phyloP scores from a whole-genome alignment of 2,113 vertebrate genomes.

The Petrocephalus zakoni region DNA sequence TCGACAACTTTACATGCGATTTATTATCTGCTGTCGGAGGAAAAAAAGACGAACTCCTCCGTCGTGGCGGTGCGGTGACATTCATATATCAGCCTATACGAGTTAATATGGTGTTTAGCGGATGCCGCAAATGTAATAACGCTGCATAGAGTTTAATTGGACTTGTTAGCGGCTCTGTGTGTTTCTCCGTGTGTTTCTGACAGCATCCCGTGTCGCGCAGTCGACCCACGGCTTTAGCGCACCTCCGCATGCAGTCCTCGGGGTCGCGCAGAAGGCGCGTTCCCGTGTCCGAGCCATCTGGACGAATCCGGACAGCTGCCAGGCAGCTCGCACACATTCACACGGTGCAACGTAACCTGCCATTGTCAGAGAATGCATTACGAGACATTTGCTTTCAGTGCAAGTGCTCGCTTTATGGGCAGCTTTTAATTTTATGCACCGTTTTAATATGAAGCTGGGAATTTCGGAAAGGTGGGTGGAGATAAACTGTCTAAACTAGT shows the following conservation, averaged over 20 bases:
- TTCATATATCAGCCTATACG: constrained; percentile 29
- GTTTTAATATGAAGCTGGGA: background rate
- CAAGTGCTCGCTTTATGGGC: background rate
- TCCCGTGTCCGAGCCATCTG: background rate
- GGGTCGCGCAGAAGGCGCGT: background rate
- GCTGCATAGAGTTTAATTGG: background rate
- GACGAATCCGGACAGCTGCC: background rate
- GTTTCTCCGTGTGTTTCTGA: background rate
- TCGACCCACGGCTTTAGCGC: background rate
- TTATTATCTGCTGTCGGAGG: background rate
- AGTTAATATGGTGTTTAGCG: constrained; percentile 27
- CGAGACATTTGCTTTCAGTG: background rate
- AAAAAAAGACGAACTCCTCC: background rate
- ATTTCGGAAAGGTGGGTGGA: background rate
- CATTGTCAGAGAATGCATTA: background rate
- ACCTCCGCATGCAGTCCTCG: background rate
- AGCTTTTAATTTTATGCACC: background rate
- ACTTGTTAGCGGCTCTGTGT: background rate
- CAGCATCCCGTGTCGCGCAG: background rate
- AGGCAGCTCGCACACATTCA: background rate
- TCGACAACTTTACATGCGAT: constrained; percentile 5
- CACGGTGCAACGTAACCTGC: background rate
- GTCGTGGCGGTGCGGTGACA: background rate
- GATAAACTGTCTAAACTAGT: background rate
- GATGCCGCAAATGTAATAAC: background rate